Conservation (phyloP, 2,113 vertebrate genomes). For the Perccottus glenii region DNA sequence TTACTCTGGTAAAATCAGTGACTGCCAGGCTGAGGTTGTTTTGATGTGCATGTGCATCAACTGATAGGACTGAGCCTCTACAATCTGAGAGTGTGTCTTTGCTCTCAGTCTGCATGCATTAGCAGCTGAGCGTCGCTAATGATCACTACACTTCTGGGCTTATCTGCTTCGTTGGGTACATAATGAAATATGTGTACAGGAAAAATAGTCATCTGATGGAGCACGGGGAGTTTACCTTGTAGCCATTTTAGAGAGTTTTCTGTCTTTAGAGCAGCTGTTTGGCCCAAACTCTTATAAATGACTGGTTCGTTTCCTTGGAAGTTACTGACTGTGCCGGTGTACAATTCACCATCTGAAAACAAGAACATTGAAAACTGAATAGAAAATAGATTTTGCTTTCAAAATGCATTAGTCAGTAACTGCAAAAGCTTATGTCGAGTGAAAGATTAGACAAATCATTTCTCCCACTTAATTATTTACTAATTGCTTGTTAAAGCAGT, state of each 20-base stretch:
- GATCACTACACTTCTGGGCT: slow-evolving; percentile 44
- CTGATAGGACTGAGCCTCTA: slow-evolving; percentile 41
- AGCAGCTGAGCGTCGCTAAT: slow-evolving; percentile 50
- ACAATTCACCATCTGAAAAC: slow-evolving; percentile 89
- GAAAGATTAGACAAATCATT: slow-evolving; percentile 28
- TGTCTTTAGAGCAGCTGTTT: slow-evolving; percentile 88
- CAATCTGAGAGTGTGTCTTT: slow-evolving; percentile 43
- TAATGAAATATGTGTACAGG: slow-evolving; percentile 23
- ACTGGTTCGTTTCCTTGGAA: slow-evolving; percentile 97
- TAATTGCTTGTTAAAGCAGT: slow-evolving; percentile 58
- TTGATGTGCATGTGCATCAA: slow-evolving; percentile 59
- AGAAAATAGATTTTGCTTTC: neutral
- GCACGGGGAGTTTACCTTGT: slow-evolving; percentile 83
- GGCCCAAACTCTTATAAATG: slow-evolving; percentile 92
- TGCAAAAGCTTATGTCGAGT: slow-evolving; percentile 10
- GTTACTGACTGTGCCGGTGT: slow-evolving; percentile 93
- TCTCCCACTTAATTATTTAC: slow-evolving; percentile 44
- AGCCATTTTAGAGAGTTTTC: slow-evolving; percentile 98
- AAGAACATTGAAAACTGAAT: slow-evolving; percentile 10
- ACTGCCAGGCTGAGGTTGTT: slow-evolving; percentile 38
- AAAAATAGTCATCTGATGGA: slow-evolving; percentile 7
- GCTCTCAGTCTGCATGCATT: slow-evolving; percentile 45
- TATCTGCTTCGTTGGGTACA: slow-evolving; percentile 39
- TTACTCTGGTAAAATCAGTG: slow-evolving; percentile 24
- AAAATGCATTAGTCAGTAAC: slow-evolving; percentile 3